phyloP scores from a whole-genome alignment of 30 jellyfish, hydroid and myxozoan species.

The Haliclystus octoradiatus region DNA sequence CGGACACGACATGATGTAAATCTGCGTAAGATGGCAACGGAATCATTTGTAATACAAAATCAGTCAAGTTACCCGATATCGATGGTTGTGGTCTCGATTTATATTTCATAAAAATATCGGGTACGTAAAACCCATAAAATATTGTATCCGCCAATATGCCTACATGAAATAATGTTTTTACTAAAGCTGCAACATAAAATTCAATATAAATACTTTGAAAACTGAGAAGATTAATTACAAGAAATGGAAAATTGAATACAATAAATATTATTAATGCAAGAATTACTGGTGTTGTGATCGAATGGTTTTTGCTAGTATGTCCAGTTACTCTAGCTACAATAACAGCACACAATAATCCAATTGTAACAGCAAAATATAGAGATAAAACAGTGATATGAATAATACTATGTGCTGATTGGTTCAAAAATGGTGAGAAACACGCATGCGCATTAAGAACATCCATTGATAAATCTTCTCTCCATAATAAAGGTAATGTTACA shows the following conservation, averaged over 20 bases:
- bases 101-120: background rate
- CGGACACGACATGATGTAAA: background rate
- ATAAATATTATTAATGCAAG: background rate
- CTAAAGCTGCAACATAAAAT: background rate
- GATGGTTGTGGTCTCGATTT: background rate
- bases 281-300: background rate
- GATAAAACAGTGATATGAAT: background rate
- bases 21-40: background rate
- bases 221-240: background rate
- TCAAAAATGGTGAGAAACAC: background rate
- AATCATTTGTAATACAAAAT: too few relatives aligned
- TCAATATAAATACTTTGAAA: background rate
- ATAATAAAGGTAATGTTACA: background rate
- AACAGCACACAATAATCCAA: background rate
- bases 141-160: background rate
- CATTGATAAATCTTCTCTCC: background rate
- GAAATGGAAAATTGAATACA: background rate
- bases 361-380: background rate
- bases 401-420: background rate
- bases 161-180: background rate
- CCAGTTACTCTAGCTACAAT: background rate
- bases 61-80: background rate
- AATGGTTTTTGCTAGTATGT: background rate
- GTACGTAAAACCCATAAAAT: background rate
- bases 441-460: background rate